phyloP scores from a whole-genome alignment of 2,888 invertebrate genomes.

The Eupithecia subumbrata region DNA sequence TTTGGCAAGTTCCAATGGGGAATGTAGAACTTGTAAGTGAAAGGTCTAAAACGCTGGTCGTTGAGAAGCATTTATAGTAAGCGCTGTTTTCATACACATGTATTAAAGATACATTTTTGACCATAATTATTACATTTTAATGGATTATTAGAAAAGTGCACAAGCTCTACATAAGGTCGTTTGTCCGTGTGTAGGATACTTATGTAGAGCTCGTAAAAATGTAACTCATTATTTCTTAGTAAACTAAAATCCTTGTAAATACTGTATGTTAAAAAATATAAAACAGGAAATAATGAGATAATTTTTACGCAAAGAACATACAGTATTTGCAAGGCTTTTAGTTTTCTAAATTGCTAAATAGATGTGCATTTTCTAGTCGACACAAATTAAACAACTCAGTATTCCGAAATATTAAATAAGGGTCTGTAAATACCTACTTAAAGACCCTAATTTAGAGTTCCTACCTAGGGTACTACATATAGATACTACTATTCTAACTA shows the following conservation, averaged over 20 bases:
- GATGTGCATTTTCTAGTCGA: background rate
- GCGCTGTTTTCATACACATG: slow-evolving; percentile 9
- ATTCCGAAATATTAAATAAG: background rate
- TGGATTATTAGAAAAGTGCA: too few relatives aligned
- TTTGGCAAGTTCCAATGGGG: slow-evolving; percentile 29
- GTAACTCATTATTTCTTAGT: too few relatives aligned
- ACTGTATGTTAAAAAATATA: too few relatives aligned
- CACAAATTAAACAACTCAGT: background rate
- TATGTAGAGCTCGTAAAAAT: background rate
- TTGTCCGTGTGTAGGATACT: background rate
- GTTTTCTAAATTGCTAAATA: background rate
- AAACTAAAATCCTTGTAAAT: too few relatives aligned
- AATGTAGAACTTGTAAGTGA: slow-evolving; percentile 36
- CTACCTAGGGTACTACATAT: too few relatives aligned
- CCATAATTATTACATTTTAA: too few relatives aligned
- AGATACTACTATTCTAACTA: too few relatives aligned
- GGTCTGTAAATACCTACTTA: too few relatives aligned
- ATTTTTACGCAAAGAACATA: too few relatives aligned
- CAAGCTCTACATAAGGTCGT: too few relatives aligned
- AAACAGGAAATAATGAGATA: too few relatives aligned
- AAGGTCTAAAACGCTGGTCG: slow-evolving; percentile 51
- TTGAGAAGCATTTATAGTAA: slow-evolving; percentile 48
- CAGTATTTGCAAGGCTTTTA: background rate
- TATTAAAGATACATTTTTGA: background rate
- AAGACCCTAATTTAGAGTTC: too few relatives aligned